Evolutionary conservation across 2,888 invertebrate genomes (phyloP).

Genomic region (Oligia latruncula): DNA sequence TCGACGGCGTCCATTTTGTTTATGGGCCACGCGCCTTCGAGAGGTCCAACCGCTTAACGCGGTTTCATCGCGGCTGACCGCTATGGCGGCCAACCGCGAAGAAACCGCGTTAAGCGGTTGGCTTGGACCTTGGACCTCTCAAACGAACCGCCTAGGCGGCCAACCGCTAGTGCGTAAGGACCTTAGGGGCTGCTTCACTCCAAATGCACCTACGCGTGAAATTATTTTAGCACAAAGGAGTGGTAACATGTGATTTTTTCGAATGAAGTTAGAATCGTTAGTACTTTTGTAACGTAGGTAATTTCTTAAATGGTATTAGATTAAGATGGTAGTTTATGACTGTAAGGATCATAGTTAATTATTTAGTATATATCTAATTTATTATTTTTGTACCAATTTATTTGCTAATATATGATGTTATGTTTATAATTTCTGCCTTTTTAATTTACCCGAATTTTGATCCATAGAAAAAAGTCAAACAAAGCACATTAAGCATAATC

Average conservation of each 20-base stretch:
- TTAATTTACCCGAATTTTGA: conserved; percentile 17
- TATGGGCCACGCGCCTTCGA: too few species aligned
- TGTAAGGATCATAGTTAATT: conserved; percentile 8
- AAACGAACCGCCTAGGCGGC: too few species aligned
- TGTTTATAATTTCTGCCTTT: conserved; percentile 19
- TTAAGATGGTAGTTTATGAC: conserved; percentile 8
- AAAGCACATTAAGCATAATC: background rate
- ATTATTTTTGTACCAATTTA: conserved; percentile 34
- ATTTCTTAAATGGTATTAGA: conserved; percentile 19
- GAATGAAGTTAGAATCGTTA: background rate
- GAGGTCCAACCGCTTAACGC: too few species aligned
- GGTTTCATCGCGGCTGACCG: too few species aligned
- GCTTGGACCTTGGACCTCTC: too few species aligned
- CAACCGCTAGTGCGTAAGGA: too few species aligned
- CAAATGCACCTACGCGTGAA: background rate
- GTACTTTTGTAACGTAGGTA: conserved; percentile 2
- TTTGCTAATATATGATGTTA: conserved; percentile 20
- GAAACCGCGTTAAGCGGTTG: too few species aligned
- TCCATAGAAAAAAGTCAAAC: background rate
- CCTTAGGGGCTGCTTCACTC: background rate
- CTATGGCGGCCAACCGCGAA: too few species aligned
- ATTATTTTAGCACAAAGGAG: background rate
- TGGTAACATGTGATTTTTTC: background rate
- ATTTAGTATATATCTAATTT: conserved; percentile 22
- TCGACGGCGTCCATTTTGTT: too few species aligned